Evolutionary conservation across 2,888 invertebrate species (phyloP), one percentile per base, ranked within the genome.

Genomic region (Ophioninae sp.): DNA sequence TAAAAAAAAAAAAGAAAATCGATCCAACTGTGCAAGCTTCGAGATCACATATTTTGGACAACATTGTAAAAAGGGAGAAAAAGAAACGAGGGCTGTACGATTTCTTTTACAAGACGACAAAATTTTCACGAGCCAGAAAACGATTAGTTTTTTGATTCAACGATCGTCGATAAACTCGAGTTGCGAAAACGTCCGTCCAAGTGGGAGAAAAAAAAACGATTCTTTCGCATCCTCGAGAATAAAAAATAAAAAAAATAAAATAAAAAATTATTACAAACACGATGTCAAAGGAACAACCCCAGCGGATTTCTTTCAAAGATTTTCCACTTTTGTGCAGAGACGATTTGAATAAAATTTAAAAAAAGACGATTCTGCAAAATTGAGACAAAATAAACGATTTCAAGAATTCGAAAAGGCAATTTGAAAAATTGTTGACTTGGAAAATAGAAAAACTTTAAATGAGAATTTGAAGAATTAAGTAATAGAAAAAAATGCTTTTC

Each of bases 111-210:
- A 41, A 65, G 74, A 75, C 30, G 62, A 21, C 76, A 57, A 76
- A 59, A 76, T n/a, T 75, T 75, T 75, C 64, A 57, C 57, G 41
- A 67, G 23, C 56, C 7, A 44, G 23, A n/a, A 50, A 56, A 50
- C 50, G 23, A 13, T 7, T 30, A 8, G 41, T 41, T 41, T 6
- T 41, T 2, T 41, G n/a, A 8, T 41, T 41, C 7, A 41, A 41
- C 41, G 41, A 41, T 41, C 10, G 13, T 44, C 13, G 61, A 82
- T n/a, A 37, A 67, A 75, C 82, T 44, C 61, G 77, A 64, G 64
- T 77, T 75, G 65, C 80, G 82, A 69, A 59, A 81, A 85, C 83
- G 79, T 86, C 86, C 86, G 85, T 86, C 86, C 86, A 86, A 62
- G 57, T 37, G 72, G 67, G 30, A 73, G 10, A 72, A 75, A 41